Evolutionary conservation across 53 echinoderm and acorn worm genomes (phyloP), one percentile per base, ranked within the genome.

Genomic region (Hippasteria phrygiana): DNA sequence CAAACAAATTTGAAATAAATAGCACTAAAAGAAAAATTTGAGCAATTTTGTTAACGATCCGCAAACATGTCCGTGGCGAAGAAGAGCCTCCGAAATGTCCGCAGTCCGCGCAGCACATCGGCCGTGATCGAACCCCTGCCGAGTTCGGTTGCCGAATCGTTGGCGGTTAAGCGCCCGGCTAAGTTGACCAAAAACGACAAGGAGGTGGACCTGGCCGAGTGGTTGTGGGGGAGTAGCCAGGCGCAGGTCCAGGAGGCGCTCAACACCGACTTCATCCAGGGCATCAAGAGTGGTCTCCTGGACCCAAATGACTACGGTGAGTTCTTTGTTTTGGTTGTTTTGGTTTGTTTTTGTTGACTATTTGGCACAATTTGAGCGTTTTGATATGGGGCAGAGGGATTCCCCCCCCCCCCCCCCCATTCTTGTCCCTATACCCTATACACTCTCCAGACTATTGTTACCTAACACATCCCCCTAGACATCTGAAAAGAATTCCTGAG

Each of bases 261-360:
- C 22, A 3, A 47, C 6, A 74, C 74, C 4, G 31, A 5, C 3
- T 74, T 74, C 74, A 74, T 74, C 43, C 47, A 74, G 74, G 74
- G 74, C 4, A 74, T 74, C 43, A 47, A 74, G 45, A 43, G 43
- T 24, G 74, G 74, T 20, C 74, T 74, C 7, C 43, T 74, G 22
- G 74, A 74, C 45, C 74, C 74, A 43, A 74, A 27, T 12, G 74
- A 74, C 26, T 74, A 74, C 43, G 74, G 74, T 74, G 47, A 74
- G 74, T 74, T 74, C 0, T 22, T 22, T n/a, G n/a, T n/a, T n/a
- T n/a, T n/a, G n/a, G n/a, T n/a, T n/a, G n/a, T n/a, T n/a, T n/a
- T n/a, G n/a, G n/a, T n/a, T n/a, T n/a, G n/a, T n/a, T n/a, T n/a
- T n/a, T n/a, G n/a, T 48, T 9, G 13, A 48, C 48, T 9, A 48